Base-by-base conservation (phyloP, 2,797 vertebrate species). In the Falco cherrug region DNA sequence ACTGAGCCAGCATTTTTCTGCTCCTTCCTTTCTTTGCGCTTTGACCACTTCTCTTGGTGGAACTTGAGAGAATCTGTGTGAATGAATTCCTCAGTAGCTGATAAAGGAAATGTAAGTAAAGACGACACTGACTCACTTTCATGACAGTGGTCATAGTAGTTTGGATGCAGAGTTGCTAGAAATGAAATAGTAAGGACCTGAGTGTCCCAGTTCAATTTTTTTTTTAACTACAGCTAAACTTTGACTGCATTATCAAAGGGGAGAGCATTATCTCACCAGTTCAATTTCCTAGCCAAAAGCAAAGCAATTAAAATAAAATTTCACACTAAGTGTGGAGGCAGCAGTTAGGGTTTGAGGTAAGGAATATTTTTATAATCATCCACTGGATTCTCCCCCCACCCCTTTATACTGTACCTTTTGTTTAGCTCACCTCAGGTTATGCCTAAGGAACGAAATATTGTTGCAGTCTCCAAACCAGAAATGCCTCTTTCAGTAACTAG, bases 301-400 rank as follows among this genome's bases (percentile, higher is more conserved):
- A 84, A 95, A 96, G 60, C 77, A 95, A 84, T 98, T 96, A 97
- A 95, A 97, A 77, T 94, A 60, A 96, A 96, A 73, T 77, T 93
- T 96, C 71, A 41, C 70, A 43, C 51, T 77, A 85, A 95, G 17
- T 64, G 83, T 93, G 57, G 67, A 91, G 87, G 77, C 56, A 77
- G 78, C 65, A 87, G 73, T 47, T 94, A 68, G n/a, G 47, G 13
- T 89, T 70, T 47, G 51, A 70, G n/a, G 82, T 92, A 75, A 84
- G 59, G 70, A 84, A 47, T 83, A 22, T 53, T 84, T 90, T 97
- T 90, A 53, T 79, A 53, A 75, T 93, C 29, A 37, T 84, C 63
- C 93, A 13, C 65, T 95, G 47, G 51, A 85, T 76, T 60, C 11
- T 2, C 3, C 7, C 16, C 5, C 12, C 1, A 0, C 9, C 15